Base-by-base conservation (phyloP, 2,113 vertebrate genomes). In the Turnix velox region DNA sequence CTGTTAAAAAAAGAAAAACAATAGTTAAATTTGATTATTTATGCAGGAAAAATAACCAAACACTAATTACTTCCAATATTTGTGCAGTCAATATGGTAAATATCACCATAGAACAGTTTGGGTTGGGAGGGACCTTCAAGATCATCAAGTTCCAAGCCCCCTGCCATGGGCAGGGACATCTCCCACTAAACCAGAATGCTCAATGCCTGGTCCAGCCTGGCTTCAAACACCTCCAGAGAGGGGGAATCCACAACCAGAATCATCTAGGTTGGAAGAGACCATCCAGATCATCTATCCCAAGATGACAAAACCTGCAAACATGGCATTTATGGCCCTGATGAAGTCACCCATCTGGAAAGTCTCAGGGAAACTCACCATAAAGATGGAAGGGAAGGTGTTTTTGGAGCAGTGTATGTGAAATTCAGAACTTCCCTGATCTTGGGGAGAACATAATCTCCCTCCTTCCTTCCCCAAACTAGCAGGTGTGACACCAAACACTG, bases 1-100 rank as follows among this genome's bases (percentile, higher is more conserved):
- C 99, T 99, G 97, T 86, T 71, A 63, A 51, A 28, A 90, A 93
- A 76, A 45, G 33, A 40, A 79, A 33, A 59, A 31, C 10, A 71
- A 61, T 57, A 65, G 30, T 6, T 92, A 23, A 75, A 15, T 78
- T 57, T n/a, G 10, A 43, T 17, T 43, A 71, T 80, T 89, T 71
- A n/a, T 48, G 49, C 66, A 66, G 24, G 25, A 4, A 43, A 67
- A 77, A 76, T n/a, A n/a, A n/a, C n/a, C n/a, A 78, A 37, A 2
- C 12, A 86, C 18, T 40, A n/a, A n/a, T n/a, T n/a, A n/a, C n/a
- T n/a, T n/a, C n/a, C 31, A 40, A 1, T 13, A 88, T 24, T 13
- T 55, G 8, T 22, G n/a, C 1, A 62, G 27, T 24, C 49, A 88
- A 48, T 14, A 46, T 83, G 39, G 9, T 84, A 61, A 83, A 71